Percentiles rank a stretch among this genome's conserved stretches.
Evolutionary conservation across 2,797 vertebrate species (phyloP).

Genomic region (Diceros bicornis): DNA sequence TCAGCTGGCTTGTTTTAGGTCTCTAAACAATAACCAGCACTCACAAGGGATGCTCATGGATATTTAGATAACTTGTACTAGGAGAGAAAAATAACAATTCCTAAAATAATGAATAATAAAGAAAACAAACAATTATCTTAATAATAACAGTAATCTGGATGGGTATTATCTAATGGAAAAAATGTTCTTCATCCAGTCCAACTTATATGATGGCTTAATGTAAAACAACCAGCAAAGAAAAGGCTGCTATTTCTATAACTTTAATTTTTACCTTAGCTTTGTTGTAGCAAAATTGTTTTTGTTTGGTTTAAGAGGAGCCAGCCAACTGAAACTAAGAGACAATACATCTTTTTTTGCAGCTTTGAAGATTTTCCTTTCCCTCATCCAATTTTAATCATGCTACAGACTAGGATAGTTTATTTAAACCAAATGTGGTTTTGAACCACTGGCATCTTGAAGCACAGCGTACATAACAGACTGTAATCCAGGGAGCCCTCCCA

Average conservation of each 20-base stretch:
- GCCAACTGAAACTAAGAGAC: background rate
- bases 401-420: background rate
- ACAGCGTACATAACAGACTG: rapidly evolving
- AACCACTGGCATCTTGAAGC: background rate
- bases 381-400: background rate
- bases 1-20: background rate
- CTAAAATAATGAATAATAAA: background rate
- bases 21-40: background rate
- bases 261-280: background rate
- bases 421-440: background rate
- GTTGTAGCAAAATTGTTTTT: conserved; percentile 40
- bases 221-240: background rate
- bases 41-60: background rate
- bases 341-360: background rate
- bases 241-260: background rate
- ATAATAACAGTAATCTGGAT: background rate
- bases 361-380: background rate
- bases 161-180: background rate
- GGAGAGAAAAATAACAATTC: background rate
- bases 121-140: background rate
- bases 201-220: background rate
- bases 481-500: background rate
- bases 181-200: background rate
- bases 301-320: conserved; percentile 23
- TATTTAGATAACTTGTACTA: background rate